These are phyloP conservation scores for Heteromyza rotundicornis DNA, from an alignment of 2,888 invertebrate genomes.

Conservation along the genomic window DNA sequence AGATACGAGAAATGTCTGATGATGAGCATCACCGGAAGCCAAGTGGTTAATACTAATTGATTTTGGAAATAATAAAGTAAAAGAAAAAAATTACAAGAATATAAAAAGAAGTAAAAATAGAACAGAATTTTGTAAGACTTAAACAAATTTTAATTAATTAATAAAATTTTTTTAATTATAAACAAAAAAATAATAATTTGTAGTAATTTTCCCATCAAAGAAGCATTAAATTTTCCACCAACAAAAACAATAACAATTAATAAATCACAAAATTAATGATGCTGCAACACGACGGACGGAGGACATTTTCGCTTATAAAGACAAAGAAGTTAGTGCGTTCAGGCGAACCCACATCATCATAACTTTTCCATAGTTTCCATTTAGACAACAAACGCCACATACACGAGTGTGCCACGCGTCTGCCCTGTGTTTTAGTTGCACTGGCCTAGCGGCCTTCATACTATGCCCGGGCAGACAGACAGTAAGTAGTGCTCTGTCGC, in stretches of 20 bases:
- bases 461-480: background rate
- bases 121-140: no score
- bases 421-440: background rate
- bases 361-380: no score
- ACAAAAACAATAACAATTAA: conserved; percentile 40
- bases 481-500: background rate
- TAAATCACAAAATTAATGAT: conserved; percentile 54
- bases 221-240: conserved; percentile 1
- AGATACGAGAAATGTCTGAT: background rate
- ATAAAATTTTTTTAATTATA: background rate
- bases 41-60: background rate
- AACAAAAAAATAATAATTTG: no score
- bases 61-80: background rate
- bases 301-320: background rate
- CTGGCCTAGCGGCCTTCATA: no score
- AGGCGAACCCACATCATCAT: background rate
- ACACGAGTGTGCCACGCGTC: conserved; percentile 6
- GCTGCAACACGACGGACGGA: conserved; percentile 40
- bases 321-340: no score
- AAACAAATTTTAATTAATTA: no score
- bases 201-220: background rate
- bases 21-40: background rate
- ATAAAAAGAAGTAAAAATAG: no score
- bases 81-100: no score
- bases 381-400: background rate